Base-by-base conservation (phyloP, 2,113 vertebrate species). In the Rhinoderma darwinii region DNA sequence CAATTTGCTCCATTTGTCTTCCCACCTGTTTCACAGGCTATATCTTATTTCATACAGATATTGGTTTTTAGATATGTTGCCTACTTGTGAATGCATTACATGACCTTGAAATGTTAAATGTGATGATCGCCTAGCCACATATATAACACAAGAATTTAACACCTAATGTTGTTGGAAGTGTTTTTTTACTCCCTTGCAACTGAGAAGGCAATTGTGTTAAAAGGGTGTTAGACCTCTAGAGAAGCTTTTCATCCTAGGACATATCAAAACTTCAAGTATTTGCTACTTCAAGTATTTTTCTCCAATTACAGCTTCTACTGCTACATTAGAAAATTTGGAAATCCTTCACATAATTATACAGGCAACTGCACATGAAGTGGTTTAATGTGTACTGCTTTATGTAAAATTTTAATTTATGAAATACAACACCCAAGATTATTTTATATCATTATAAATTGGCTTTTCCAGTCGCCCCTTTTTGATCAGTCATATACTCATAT, bases 61-160 rank as follows among this genome's bases (percentile, higher is more conserved):
- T 44, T 41, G 27, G 32, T 41, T 66, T 47, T 84, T 84, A 84
- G 54, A 54, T 77, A 76, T 47, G 54, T 63, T 84, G 1, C 73
- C 41, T 35, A 84, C n/a, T 44, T 84, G 82, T 77, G 59, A 76
- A 84, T 77, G 73, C 41, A 76, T 47, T 76, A 47, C 37, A 76
- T 77, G 83, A 51, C 50, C 39, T 84, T 84, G 54, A 84, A 63
- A 76, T 76, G 54, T 47, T 47, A 76, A 76, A 76, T 63, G 72
- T 77, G 83, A 74, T 43, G 43, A 84, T 77, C 15, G 51, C 72
- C 25, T 63, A 84, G 37, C 10, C 61, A 76, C 76, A 63, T 43
- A 9, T 43, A 9, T 75, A 75, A 43, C 72, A 75, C 70, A 59
- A 25, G 7, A 37, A 54, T n/a, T 84, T 61, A 74, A 61, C 72